Conservation (phyloP, 2,888 invertebrate species). For the Glyphotaelius pellucidus region DNA sequence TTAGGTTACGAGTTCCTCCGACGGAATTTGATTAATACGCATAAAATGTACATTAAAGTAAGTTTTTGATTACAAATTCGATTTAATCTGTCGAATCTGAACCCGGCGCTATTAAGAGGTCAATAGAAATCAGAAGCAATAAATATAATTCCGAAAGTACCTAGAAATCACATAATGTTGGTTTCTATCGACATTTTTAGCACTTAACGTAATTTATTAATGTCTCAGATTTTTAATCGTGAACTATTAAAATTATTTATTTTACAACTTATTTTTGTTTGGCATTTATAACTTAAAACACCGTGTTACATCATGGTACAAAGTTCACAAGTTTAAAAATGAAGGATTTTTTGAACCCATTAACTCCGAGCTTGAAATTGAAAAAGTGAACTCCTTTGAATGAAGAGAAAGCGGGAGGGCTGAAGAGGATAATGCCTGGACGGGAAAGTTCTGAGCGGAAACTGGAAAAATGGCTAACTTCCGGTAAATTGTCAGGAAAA, state of each 20-base stretch:
- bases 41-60: neutral
- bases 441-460: neutral
- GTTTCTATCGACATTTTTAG: neutral
- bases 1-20: neutral
- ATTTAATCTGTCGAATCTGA: neutral
- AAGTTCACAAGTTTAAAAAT: neutral
- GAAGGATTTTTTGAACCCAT: neutral
- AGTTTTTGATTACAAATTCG: neutral
- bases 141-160: neutral
- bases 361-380: neutral
- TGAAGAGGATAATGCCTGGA: neutral
- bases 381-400: neutral
- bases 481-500: constrained; percentile 2
- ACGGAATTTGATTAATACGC: neutral
- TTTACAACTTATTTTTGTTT: neutral
- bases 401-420: neutral
- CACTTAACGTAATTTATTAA: neutral
- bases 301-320: neutral
- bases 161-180: neutral
- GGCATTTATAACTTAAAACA: neutral
- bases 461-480: constrained; percentile 2
- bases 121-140: neutral
- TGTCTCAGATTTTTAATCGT: neutral
- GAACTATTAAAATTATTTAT: neutral
- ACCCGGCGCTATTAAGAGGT: neutral